phyloP scores from a whole-genome alignment of 64 coral and sea anemone species.

The Orbicella faveolata region DNA sequence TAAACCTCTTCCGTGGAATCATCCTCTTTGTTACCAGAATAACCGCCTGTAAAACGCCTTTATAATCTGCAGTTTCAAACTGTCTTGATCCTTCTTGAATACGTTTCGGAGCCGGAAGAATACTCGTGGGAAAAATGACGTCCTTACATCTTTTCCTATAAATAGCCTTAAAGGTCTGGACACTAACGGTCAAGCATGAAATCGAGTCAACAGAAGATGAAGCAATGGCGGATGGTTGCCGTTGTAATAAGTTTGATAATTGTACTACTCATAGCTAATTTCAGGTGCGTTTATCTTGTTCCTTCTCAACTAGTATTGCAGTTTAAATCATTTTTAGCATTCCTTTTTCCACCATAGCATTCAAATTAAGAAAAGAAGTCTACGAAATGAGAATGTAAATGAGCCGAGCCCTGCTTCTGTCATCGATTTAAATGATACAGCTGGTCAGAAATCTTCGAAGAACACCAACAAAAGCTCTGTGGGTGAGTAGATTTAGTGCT shows the following conservation, averaged over 20 bases:
- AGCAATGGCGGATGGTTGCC: constrained; percentile 24
- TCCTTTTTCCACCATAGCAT: background rate
- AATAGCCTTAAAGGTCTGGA: constrained; percentile 12
- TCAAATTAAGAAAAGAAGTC: constrained; percentile 10
- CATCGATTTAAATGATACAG: background rate
- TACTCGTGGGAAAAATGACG: background rate
- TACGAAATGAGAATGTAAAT: background rate
- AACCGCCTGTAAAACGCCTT: too few relatives aligned
- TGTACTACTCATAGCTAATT: constrained; percentile 38
- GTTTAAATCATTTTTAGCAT: background rate
- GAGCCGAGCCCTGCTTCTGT: background rate
- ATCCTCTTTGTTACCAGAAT: too few relatives aligned
- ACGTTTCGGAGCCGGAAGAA: too few relatives aligned
- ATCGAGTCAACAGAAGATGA: constrained; percentile 21
- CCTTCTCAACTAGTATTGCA: background rate
- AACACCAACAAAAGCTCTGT: background rate
- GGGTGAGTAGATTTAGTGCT: background rate
- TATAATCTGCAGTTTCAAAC: too few relatives aligned
- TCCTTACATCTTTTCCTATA: background rate
- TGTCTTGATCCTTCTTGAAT: too few relatives aligned
- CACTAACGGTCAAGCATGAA: constrained; percentile 3
- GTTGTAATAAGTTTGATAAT: background rate
- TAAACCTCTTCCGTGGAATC: too few relatives aligned
- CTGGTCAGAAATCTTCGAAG: background rate
- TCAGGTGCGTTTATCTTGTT: background rate